Conservation (phyloP, 2,797 vertebrate species). For the Bradypodion ventrale region DNA sequence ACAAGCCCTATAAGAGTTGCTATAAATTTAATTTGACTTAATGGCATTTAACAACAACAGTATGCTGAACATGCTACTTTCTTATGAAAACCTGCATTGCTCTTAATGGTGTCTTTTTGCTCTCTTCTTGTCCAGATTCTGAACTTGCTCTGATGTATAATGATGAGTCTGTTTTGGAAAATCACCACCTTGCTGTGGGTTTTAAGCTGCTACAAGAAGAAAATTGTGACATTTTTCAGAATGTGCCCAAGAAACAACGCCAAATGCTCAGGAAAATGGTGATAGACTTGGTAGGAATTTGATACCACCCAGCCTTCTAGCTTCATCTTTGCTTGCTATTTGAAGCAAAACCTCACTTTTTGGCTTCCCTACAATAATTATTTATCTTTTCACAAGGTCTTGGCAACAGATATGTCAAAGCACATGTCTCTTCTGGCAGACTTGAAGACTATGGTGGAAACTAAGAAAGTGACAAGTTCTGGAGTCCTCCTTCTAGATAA, state of each 20-base stretch:
- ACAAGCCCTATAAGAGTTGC: too few relatives aligned
- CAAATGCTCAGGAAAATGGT: slow-evolving; percentile 96
- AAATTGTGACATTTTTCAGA: slow-evolving; percentile 98
- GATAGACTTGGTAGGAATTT: slow-evolving; percentile 90
- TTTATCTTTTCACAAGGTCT: slow-evolving; percentile 77
- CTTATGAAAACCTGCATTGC: not conserved
- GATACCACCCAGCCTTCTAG: not conserved
- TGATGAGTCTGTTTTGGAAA: slow-evolving; percentile 96
- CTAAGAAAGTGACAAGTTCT: slow-evolving; percentile 97
- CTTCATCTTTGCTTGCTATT: fast-evolving
- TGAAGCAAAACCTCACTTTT: fast-evolving
- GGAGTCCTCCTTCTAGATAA: slow-evolving; percentile 96
- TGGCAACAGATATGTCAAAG: slow-evolving; percentile 99
- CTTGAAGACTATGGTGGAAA: slow-evolving; percentile 98
- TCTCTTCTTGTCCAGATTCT: slow-evolving; percentile 79
- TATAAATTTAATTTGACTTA: too few relatives aligned
- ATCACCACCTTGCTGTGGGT: slow-evolving; percentile 96
- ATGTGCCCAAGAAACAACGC: slow-evolving; percentile 93
- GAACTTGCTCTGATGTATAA: slow-evolving; percentile 99
- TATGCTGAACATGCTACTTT: fast-evolving
- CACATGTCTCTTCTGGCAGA: slow-evolving; percentile 97
- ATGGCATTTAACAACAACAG: too few relatives aligned
- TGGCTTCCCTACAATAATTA: not conserved
- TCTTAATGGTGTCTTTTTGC: not conserved
- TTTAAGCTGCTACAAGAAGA: slow-evolving; percentile 98